A percentile compares a stretch with the other conserved stretches of the same genome.
Conservation (phyloP, 2,797 vertebrate genomes). For the Nothura maculosa region DNA sequence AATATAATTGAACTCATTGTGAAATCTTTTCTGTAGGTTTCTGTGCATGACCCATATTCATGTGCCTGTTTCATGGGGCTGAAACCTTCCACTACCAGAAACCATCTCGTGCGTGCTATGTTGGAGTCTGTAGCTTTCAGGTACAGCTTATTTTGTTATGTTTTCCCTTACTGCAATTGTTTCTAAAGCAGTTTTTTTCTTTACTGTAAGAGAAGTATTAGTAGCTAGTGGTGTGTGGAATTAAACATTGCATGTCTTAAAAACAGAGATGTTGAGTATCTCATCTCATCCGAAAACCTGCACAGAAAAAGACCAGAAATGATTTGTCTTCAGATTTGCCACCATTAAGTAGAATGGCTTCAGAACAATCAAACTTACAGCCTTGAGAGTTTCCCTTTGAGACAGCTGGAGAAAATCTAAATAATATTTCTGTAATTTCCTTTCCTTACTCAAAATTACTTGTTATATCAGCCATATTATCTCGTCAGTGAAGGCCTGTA, state of each 20-base stretch:
- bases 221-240: neutral
- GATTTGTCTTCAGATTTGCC: neutral
- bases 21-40: conserved; percentile 82
- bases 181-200: neutral
- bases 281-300: neutral
- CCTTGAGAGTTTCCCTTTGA: neutral
- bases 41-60: conserved; percentile 90
- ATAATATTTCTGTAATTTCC: neutral
- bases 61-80: conserved; percentile 95
- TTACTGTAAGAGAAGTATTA: neutral
- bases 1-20: neutral
- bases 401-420: neutral
- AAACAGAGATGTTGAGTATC: neutral
- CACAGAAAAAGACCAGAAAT: neutral
- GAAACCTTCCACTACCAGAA: conserved; percentile 91
- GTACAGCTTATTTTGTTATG: conserved; percentile 65
- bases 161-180: neutral
- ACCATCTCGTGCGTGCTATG: conserved; percentile 93
- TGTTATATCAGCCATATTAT: neutral
- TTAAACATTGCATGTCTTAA: neutral
- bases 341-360: neutral
- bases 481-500: neutral
- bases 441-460: neutral
- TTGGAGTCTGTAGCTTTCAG: conserved; percentile 95
- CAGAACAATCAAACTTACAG: neutral